A percentile compares a stretch with the other conserved stretches of the same genome.
Conservation (phyloP, 2,888 invertebrate genomes). For the Acanthoscelides obtectus region DNA sequence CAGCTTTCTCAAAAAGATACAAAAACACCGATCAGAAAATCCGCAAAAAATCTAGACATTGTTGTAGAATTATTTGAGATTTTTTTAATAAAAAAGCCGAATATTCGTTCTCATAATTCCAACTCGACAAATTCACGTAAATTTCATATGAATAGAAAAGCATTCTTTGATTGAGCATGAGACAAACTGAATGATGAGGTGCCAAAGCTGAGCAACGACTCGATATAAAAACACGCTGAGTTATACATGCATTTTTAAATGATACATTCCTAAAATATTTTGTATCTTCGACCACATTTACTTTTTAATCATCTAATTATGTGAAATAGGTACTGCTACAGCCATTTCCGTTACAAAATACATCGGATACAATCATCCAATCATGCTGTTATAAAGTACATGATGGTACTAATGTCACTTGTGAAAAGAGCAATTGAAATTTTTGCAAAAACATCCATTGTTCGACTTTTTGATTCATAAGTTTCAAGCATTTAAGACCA, state of each 20-base stretch:
- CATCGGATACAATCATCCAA: constrained; percentile 31
- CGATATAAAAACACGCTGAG: constrained; percentile 5
- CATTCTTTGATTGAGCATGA: background rate
- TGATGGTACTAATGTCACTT: background rate
- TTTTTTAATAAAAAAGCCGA: too few relatives aligned
- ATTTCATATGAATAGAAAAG: too few relatives aligned
- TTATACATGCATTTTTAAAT: constrained; percentile 21
- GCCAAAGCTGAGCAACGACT: constrained; percentile 1
- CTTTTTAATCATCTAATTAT: constrained; percentile 9
- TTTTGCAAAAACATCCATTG: too few relatives aligned
- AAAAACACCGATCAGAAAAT: too few relatives aligned
- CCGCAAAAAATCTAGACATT: too few relatives aligned
- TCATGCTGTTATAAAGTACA: constrained; percentile 15
- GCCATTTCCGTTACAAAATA: constrained; percentile 14
- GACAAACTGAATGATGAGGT: background rate
- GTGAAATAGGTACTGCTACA: constrained; percentile 4
- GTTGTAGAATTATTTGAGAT: too few relatives aligned
- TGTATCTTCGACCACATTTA: constrained; percentile 20
- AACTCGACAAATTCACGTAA: too few relatives aligned
- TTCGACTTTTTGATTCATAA: too few relatives aligned
- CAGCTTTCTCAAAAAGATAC: too few relatives aligned
- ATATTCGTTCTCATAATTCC: too few relatives aligned
- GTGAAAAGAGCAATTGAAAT: too few relatives aligned
- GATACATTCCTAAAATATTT: constrained; percentile 36
- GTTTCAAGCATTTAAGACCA: too few relatives aligned